phyloP scores from a whole-genome alignment of 2,797 vertebrate genomes.

The Tachyglossus aculeatus region DNA sequence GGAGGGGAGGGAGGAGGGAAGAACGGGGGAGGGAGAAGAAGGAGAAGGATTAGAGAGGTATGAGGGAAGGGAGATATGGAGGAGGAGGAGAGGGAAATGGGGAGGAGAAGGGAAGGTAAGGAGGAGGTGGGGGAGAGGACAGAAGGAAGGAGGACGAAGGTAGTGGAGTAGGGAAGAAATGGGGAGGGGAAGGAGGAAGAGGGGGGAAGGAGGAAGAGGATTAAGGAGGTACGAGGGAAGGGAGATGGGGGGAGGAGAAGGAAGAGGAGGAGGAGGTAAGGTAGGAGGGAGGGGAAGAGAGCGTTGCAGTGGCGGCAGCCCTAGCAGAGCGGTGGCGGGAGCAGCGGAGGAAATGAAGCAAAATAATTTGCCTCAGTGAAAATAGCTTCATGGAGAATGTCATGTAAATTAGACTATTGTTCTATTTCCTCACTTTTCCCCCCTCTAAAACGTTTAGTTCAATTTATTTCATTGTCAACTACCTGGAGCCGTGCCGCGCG shows the following conservation, averaged over 20 bases:
- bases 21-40: too few relatives aligned
- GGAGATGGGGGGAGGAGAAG: too few relatives aligned
- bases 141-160: too few relatives aligned
- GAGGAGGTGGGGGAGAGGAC: too few relatives aligned
- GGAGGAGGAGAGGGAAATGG: too few relatives aligned
- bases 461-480: slow-evolving; percentile 75
- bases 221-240: too few relatives aligned
- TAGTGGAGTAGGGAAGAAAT: slow-evolving; percentile 15
- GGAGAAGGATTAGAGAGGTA: neutral
- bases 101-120: too few relatives aligned
- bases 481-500: slow-evolving; percentile 67
- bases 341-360: slow-evolving; percentile 47
- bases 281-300: neutral
- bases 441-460: slow-evolving; percentile 67
- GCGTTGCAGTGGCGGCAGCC: neutral
- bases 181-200: slow-evolving; percentile 35
- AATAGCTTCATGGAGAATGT: slow-evolving; percentile 61
- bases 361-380: slow-evolving; percentile 66
- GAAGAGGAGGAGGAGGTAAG: neutral
- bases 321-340: slow-evolving; percentile 32
- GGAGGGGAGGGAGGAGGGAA: too few relatives aligned
- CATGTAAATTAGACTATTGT: slow-evolving; percentile 72
- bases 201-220: too few relatives aligned
- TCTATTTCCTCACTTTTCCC: slow-evolving; percentile 66
- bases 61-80: too few relatives aligned